Conservation (phyloP, 2,888 invertebrate genomes). For the Lucinisca nassula region DNA sequence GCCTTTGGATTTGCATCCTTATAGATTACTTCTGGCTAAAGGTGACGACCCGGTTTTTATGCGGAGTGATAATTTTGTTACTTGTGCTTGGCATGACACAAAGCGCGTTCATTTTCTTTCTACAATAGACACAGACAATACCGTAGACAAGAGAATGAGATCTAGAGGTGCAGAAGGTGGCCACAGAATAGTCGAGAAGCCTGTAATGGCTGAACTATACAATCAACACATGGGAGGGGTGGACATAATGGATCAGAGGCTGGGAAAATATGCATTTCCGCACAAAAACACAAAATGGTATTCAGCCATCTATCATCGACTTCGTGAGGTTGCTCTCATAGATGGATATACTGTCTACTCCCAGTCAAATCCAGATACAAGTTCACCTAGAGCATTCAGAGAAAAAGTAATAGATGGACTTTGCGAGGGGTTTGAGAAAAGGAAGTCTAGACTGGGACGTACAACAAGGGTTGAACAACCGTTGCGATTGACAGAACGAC, state of each 20-base stretch:
- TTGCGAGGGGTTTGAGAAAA: slow-evolving; percentile 27
- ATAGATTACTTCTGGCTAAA: slow-evolving; percentile 36
- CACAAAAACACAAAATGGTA: no score
- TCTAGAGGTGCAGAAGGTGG: slow-evolving; percentile 4
- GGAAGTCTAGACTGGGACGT: slow-evolving; percentile 11
- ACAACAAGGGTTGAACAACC: slow-evolving; percentile 27
- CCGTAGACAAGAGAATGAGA: slow-evolving; percentile 27
- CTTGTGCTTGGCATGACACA: slow-evolving; percentile 68
- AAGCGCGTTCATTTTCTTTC: slow-evolving; percentile 62
- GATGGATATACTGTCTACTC: slow-evolving; percentile 64
- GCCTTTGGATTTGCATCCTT: slow-evolving; percentile 43
- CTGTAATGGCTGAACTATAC: slow-evolving; percentile 39
- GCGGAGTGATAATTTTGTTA: slow-evolving; percentile 42
- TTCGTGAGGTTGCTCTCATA: slow-evolving; percentile 56
- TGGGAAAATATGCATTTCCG: slow-evolving; percentile 22
- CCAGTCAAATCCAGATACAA: not conserved
- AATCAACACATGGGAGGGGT: slow-evolving; percentile 47
- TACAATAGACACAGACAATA: slow-evolving; percentile 13
- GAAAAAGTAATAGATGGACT: slow-evolving; percentile 30
- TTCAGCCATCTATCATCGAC: slow-evolving; percentile 38
- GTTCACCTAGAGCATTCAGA: slow-evolving; percentile 25
- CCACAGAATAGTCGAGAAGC: slow-evolving; percentile 27
- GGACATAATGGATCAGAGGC: slow-evolving; percentile 20
- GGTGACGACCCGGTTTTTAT: slow-evolving; percentile 68
- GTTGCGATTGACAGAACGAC: slow-evolving; percentile 20